These are phyloP conservation scores for Apostichopus parvimensis DNA, from an alignment of 35 echinoderm and acorn worm species.

Conservation along the genomic window DNA sequence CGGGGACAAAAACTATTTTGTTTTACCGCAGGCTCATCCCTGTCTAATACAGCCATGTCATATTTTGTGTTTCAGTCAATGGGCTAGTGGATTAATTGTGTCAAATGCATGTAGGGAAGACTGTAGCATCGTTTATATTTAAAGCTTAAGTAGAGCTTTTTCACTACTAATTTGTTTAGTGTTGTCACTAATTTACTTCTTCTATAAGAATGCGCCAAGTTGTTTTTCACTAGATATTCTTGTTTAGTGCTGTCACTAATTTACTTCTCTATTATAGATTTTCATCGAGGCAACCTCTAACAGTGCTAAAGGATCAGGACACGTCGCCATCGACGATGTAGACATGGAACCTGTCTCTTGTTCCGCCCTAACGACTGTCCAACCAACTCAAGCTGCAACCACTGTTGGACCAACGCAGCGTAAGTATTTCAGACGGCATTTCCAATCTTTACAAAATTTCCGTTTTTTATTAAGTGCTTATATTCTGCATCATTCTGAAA, in stretches of 20 bases:
- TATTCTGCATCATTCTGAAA: too few species aligned
- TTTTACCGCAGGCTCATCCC: too few species aligned
- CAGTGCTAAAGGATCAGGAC: not conserved
- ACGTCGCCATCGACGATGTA: conserved; percentile 29
- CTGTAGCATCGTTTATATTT: too few species aligned
- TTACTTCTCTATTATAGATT: not conserved
- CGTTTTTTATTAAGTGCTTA: too few species aligned
- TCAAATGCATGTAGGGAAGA: too few species aligned
- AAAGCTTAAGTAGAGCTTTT: not conserved
- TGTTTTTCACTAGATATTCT: not conserved
- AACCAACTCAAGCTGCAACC: not conserved
- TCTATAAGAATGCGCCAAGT: too few species aligned
- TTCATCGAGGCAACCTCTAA: conserved; percentile 23
- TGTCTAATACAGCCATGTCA: too few species aligned
- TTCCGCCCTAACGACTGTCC: not conserved
- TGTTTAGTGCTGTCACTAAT: not conserved
- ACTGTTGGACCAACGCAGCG: not conserved
- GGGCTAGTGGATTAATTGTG: too few species aligned
- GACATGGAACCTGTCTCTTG: conserved; percentile 28
- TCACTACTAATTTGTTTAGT: not conserved
- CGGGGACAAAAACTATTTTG: too few species aligned
- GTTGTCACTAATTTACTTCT: not conserved
- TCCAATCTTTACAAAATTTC: too few species aligned
- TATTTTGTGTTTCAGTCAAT: too few species aligned
- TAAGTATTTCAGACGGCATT: not conserved